phyloP scores from a whole-genome alignment of 2,888 invertebrate species.

The Andrena trimmerana region DNA sequence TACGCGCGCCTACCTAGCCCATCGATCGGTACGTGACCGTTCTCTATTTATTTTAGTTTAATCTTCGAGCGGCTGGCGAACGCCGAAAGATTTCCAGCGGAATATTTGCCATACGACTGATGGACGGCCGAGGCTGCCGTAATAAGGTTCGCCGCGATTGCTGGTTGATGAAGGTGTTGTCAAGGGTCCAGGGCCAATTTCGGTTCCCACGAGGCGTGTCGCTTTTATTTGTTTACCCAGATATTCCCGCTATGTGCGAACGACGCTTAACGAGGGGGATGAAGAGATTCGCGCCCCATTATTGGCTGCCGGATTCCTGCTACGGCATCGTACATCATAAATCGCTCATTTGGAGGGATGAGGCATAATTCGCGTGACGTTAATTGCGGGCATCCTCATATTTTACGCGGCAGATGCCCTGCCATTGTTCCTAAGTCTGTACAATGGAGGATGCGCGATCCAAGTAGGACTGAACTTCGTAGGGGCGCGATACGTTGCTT shows the following conservation, averaged over 20 bases:
- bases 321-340: constrained; percentile 27
- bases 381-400: constrained; percentile 20
- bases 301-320: constrained; percentile 18
- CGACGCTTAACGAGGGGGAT: constrained; percentile 13
- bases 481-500: background rate
- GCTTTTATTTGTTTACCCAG: constrained; percentile 58
- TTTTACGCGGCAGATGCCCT: background rate
- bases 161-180: constrained; percentile 32
- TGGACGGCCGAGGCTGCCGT: background rate
- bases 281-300: constrained; percentile 13
- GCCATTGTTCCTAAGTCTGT: background rate
- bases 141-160: constrained; percentile 43
- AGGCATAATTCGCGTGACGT: constrained; percentile 29
- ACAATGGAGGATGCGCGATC: background rate
- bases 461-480: background rate
- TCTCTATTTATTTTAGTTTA: constrained; percentile 54
- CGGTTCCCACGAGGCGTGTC: constrained; percentile 47
- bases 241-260: constrained; percentile 13
- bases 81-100: background rate
- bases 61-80: constrained; percentile 41
- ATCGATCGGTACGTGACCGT: constrained; percentile 32
- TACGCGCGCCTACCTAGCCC: constrained; percentile 42
- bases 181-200: constrained; percentile 30
- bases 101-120: constrained; percentile 30
- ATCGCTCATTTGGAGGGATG: constrained; percentile 42